Evolutionary conservation across 2,797 vertebrate species (phyloP), one percentile per base, ranked within the genome.

Genomic region (Bradypodion ventrale): DNA sequence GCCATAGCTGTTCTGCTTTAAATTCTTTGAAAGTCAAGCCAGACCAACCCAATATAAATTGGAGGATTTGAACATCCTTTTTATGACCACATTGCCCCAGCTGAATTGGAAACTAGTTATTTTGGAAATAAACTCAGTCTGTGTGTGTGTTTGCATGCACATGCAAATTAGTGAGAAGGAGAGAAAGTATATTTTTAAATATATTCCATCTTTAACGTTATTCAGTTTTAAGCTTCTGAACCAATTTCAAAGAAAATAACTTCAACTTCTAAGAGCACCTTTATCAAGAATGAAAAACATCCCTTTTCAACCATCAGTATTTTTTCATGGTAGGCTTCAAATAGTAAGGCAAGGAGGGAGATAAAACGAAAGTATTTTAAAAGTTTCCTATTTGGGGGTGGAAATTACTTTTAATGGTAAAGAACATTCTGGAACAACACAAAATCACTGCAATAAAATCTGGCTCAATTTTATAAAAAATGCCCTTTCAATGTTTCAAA

Each of bases 11-110:
- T 95, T 95, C 92, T 92, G 91, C 94, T 98, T 95, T 97, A 97
- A 97, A 95, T 97, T 97, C 96, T 97, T 96, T 97, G 94, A 94
- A 95, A 94, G 85, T 95, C 92, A 92, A 93, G 97, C 56, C 65
- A 60, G 70, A 63, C 97, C 95, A 96, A 97, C 96, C 95, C 97
- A 96, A 96, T 95, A 95, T 96, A 96, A 97, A 96, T 96, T 97
- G 96, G 97, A 96, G 95, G 96, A 96, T 96, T 96, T 96, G 95
- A 95, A 96, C 95, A 96, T 97, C 95, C 96, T 97, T 97, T 97
- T 96, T 96, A 94, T 89, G 94, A 97, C 97, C 97, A 95, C 97
- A 97, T 97, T 97, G 95, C 97, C 96, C 94, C 95, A 94, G 93
- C 92, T 96, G 95, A 95, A 97, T 95, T 94, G 92, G 94, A 96